Conservation (phyloP, 2,888 invertebrate genomes). For the Mantis religiosa region DNA sequence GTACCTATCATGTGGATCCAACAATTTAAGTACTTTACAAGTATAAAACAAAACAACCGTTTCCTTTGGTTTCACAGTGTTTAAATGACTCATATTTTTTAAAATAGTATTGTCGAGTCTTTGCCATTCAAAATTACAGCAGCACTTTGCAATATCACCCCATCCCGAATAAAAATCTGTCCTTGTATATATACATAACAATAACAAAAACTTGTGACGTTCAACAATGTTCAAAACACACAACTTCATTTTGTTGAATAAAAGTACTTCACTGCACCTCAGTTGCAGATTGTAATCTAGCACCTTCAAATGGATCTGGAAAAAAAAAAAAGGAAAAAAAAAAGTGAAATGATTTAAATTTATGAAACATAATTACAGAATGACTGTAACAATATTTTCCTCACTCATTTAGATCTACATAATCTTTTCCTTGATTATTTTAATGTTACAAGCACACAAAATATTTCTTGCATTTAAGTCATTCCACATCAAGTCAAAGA, state of each 20-base stretch:
- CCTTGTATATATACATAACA: background rate
- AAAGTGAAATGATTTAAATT: background rate
- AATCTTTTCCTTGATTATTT: no score
- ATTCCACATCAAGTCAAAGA: no score
- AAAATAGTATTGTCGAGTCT: background rate
- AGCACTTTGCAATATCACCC: background rate
- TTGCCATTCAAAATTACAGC: background rate
- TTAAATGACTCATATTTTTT: background rate
- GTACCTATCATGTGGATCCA: background rate
- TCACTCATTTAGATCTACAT: no score
- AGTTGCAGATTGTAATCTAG: background rate
- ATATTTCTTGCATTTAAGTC: background rate
- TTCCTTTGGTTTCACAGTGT: background rate
- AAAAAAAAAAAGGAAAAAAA: background rate
- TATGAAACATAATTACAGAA: background rate
- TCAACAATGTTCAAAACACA: background rate
- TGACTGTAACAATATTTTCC: no score
- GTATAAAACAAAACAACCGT: background rate
- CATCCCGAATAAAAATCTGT: background rate
- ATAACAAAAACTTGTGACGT: background rate
- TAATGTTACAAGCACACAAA: background rate
- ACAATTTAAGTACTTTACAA: background rate
- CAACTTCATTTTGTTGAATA: background rate
- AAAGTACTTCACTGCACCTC: background rate
- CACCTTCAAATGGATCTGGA: background rate